Evolutionary conservation across 2,113 vertebrate genomes (phyloP).

Genomic region (Emydura subglobosa): DNA sequence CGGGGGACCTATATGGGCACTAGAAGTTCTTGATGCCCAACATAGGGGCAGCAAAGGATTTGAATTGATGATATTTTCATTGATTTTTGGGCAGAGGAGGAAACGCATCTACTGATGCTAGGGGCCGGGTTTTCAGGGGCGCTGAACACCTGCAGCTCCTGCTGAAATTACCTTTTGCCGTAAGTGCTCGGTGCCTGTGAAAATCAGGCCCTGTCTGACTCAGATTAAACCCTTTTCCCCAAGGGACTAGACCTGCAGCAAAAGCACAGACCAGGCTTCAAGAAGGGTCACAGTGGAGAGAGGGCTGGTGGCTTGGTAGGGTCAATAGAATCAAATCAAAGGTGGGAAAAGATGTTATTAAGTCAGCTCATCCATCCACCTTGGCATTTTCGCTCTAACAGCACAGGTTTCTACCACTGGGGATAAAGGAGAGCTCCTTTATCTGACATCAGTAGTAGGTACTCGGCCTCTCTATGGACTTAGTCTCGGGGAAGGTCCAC

Average conservation of each 20-base stretch:
- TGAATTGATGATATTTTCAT: neutral
- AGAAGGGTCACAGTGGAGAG: neutral
- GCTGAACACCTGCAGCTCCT: too few species aligned
- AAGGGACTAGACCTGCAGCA: neutral
- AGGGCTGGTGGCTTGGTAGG: neutral
- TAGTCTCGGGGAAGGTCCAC: neutral
- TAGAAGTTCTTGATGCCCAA: too few species aligned
- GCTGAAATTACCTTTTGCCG: neutral
- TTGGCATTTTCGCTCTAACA: neutral
- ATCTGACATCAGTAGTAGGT: neutral
- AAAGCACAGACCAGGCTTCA: neutral
- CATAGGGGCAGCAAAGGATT: neutral
- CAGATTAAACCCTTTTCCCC: neutral
- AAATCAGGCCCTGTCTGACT: neutral
- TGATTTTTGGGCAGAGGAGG: neutral
- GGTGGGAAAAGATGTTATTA: neutral
- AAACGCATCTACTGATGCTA: neutral
- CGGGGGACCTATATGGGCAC: too few species aligned
- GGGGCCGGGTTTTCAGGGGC: too few species aligned
- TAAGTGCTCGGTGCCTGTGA: neutral
- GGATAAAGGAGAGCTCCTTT: neutral
- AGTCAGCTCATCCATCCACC: neutral
- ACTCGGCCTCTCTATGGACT: neutral
- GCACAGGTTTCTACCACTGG: neutral
- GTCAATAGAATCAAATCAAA: neutral